Percentiles rank a stretch among this genome's conserved stretches.
These are phyloP conservation scores for Stratiomys singularior DNA, from an alignment of 2,888 invertebrate genomes.

Conservation along the genomic window DNA sequence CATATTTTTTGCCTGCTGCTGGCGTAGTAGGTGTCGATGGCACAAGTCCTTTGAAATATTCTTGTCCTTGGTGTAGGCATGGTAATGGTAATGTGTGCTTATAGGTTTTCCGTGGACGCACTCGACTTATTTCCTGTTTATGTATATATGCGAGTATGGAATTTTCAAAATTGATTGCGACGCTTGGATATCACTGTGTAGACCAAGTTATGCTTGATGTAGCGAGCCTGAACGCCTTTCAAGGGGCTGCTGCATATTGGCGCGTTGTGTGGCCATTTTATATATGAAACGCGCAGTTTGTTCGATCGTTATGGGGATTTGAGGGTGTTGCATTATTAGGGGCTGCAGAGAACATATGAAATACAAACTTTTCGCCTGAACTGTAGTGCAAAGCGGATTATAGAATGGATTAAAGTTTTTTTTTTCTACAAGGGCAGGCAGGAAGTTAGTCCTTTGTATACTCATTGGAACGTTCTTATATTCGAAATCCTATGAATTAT, in stretches of 20 bases:
- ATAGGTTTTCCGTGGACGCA: not conserved
- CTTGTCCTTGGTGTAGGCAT: not conserved
- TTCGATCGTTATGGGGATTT: not conserved
- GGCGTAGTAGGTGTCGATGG: conserved; percentile 13
- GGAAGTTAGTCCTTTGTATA: too few relatives aligned
- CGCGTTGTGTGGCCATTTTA: conserved; percentile 20
- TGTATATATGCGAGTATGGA: not conserved
- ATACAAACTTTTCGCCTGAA: too few relatives aligned
- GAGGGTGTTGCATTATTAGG: too few relatives aligned
- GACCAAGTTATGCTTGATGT: not conserved
- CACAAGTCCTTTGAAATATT: not conserved
- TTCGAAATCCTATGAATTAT: too few relatives aligned
- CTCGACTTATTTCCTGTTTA: not conserved
- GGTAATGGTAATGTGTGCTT: too few relatives aligned
- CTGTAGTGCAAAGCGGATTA: too few relatives aligned
- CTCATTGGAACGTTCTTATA: too few relatives aligned
- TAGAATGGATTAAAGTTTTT: too few relatives aligned
- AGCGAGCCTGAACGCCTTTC: not conserved
- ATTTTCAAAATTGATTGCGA: not conserved
- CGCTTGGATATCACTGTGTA: not conserved
- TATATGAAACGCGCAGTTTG: not conserved
- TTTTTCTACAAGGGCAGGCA: too few relatives aligned
- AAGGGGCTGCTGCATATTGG: not conserved
- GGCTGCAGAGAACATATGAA: too few relatives aligned
- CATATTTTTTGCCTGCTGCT: not conserved